phyloP scores from a whole-genome alignment of 2,888 invertebrate genomes.

The Drosophila paranaensis region DNA sequence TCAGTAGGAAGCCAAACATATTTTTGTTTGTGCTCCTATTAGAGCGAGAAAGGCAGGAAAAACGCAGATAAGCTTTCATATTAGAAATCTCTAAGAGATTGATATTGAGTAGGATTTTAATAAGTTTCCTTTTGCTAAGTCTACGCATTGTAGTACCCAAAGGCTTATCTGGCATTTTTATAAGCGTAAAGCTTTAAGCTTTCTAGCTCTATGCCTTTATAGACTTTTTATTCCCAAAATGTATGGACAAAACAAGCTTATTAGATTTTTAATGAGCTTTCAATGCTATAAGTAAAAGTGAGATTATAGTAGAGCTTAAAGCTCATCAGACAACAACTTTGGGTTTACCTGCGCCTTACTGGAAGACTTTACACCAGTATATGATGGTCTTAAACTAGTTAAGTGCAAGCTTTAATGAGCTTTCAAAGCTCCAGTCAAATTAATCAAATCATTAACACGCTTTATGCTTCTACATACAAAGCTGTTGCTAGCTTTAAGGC shows the following conservation, averaged over 20 bases:
- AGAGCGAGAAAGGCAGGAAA: background rate
- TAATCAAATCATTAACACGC: background rate
- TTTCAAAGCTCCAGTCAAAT: no score
- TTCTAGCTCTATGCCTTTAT: no score
- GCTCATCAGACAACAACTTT: background rate
- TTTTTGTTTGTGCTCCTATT: background rate
- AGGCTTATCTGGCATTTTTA: no score
- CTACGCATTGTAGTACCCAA: no score
- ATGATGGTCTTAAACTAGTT: no score
- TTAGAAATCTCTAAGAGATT: background rate
- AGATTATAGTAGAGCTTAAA: background rate
- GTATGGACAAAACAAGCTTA: background rate
- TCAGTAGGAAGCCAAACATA: slow-evolving; percentile 8
- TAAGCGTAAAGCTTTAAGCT: background rate
- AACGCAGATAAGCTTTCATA: background rate
- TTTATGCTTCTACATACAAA: no score
- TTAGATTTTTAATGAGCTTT: background rate
- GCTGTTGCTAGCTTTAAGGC: no score
- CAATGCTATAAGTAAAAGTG: no score
- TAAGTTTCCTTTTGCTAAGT: no score
- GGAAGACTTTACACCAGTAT: no score
- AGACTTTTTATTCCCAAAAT: background rate
- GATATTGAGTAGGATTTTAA: no score
- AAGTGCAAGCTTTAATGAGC: no score
- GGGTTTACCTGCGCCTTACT: background rate